Conservation (phyloP, 2,797 vertebrate genomes). For the Buceros bicornis region DNA sequence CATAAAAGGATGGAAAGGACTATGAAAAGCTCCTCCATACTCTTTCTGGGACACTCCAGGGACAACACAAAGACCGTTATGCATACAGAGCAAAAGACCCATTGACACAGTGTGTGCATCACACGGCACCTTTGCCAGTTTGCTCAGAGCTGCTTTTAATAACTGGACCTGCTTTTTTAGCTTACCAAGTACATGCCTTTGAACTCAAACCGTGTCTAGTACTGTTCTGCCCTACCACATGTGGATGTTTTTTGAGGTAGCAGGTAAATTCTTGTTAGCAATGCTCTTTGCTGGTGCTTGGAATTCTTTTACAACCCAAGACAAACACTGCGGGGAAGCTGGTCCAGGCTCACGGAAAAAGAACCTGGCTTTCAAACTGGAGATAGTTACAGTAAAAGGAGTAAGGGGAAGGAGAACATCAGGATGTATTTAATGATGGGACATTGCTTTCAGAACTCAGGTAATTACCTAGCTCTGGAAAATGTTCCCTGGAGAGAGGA, state of each 20-base stretch:
- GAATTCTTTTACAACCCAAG: background rate
- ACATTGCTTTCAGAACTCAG: background rate
- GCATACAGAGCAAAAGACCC: background rate
- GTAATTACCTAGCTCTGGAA: background rate
- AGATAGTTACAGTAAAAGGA: background rate
- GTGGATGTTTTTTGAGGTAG: background rate
- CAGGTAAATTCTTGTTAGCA: background rate
- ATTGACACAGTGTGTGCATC: background rate
- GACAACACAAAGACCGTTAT: accelerated
- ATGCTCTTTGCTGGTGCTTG: background rate
- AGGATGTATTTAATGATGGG: background rate
- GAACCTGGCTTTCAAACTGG: background rate
- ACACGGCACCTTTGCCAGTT: background rate
- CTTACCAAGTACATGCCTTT: background rate
- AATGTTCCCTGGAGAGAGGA: background rate
- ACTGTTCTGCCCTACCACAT: background rate
- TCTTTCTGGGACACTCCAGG: background rate
- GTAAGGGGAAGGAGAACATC: background rate
- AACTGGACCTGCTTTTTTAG: background rate
- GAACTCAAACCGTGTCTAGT: background rate
- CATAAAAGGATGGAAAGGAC: background rate
- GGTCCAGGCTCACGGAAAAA: background rate
- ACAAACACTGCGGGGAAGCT: background rate
- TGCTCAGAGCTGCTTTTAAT: background rate
- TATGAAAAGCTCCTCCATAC: background rate